Base-by-base conservation (phyloP, 2,888 invertebrate species). In the Cylloceria caligata region DNA sequence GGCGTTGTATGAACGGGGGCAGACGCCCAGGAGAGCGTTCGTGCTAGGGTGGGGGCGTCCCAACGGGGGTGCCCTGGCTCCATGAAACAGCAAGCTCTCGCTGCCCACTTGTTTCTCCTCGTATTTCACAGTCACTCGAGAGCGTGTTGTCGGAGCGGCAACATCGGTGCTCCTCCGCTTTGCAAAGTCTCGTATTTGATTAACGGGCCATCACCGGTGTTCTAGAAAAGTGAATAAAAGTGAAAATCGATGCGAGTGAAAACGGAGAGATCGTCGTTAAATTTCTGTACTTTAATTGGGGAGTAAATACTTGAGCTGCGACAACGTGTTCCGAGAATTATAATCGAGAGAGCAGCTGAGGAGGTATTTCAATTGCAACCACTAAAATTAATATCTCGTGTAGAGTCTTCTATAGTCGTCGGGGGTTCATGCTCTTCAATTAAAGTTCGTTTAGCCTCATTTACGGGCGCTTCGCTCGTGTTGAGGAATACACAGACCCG, bases 131-230 rank as follows among this genome's bases (percentile, higher is more conserved):
- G 88, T 88, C 92, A 92, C 88, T 92, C 90, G 90, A 88, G 89
- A 89, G 87, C 90, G 90, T 88, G 92, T 91, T 90, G 89, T 90
- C 90, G 87, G 52, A 87, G 88, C 79, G 89, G 88, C 87, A 90
- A 88, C 91, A 90, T 89, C 90, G 86, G 73, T 73, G 72, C 39
- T 45, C 71, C 57, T 27, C 57, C 34, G 30, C 16, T 47, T 21
- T 5, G 13, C n/a, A 49, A 9, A 19, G 45, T 49, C 27, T 42
- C 49, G n/a, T 24, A 3, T 36, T 34, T 2, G n/a, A n/a, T n/a
- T 36, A 62, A 49, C 3, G 13, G 13, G 52, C 19, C 5, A 2
- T 11, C 34, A 55, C 16, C 39, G 49, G 57, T 34, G n/a, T 34
- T 27, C 7, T 27, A 11, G 27, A 30, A n/a, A 67, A 30, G 16